Conservation (phyloP, 2,113 vertebrate species). For the Dromas ardeola region DNA sequence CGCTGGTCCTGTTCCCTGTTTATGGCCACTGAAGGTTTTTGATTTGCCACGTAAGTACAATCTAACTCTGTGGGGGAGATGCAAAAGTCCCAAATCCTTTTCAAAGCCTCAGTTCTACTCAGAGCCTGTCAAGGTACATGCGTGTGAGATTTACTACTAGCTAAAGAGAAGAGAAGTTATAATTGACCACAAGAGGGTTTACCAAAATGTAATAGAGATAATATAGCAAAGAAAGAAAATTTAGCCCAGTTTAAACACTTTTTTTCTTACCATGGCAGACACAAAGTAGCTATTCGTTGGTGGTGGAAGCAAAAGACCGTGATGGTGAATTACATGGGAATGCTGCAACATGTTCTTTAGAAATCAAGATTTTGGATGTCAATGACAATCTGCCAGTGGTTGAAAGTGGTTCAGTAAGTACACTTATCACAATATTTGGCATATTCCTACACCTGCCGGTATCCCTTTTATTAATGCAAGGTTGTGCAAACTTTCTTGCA, state of each 20-base stretch:
- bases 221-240: neutral
- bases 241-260: neutral
- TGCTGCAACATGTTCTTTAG: conserved; percentile 57
- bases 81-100: neutral
- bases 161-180: neutral
- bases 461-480: neutral
- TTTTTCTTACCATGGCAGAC: conserved; percentile 45
- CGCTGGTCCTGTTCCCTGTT: neutral
- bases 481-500: neutral
- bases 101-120: neutral
- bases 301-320: conserved; percentile 76
- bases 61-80: neutral
- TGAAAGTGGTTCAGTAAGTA: conserved; percentile 64
- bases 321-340: conserved; percentile 44
- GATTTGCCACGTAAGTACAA: neutral
- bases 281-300: conserved; percentile 73
- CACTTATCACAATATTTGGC: neutral
- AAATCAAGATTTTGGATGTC: conserved; percentile 80
- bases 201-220: neutral
- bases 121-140: neutral
- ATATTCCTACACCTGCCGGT: neutral
- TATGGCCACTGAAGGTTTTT: neutral
- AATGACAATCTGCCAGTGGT: conserved; percentile 81
- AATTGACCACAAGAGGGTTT: neutral
- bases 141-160: neutral